phyloP scores from a whole-genome alignment of 1,140 invertebrate species.

The Zaprionus lachaisei region DNA sequence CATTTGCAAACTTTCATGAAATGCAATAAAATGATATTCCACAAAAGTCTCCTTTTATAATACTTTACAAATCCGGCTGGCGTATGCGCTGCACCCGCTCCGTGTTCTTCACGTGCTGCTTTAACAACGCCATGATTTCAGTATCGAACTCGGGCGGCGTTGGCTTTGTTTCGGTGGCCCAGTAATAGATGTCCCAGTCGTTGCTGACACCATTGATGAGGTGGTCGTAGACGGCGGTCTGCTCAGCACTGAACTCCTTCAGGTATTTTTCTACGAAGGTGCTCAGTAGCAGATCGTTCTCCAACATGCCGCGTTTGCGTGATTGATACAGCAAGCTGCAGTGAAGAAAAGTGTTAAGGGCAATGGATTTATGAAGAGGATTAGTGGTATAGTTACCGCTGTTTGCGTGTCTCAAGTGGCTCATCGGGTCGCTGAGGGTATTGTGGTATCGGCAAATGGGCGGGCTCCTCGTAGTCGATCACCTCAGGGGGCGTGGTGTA shows the following conservation, averaged over 20 bases:
- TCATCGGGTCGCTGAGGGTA: constrained; percentile 72
- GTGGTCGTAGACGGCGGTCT: constrained; percentile 93
- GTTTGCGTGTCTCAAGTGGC: constrained; percentile 66
- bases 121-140: constrained; percentile 94
- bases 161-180: constrained; percentile 92
- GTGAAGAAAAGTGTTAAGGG: neutral
- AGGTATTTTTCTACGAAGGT: constrained; percentile 96
- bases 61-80: constrained; percentile 87
- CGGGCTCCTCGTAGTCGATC: constrained; percentile 74
- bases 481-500: constrained; percentile 57
- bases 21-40: neutral
- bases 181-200: constrained; percentile 99
- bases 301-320: constrained; percentile 98
- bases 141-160: constrained; percentile 95
- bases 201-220: constrained; percentile 97
- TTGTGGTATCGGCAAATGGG: constrained; percentile 68
- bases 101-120: constrained; percentile 93
- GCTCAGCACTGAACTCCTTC: constrained; percentile 88
- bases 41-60: constrained; percentile 5
- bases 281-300: constrained; percentile 97
- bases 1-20: neutral
- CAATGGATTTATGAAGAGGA: too few relatives aligned
- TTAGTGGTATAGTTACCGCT: constrained; percentile 50
- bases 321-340: constrained; percentile 96
- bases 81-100: constrained; percentile 87